Evolutionary conservation across 2,113 vertebrate species (phyloP).

Genomic region (Kryptolebias marmoratus): DNA sequence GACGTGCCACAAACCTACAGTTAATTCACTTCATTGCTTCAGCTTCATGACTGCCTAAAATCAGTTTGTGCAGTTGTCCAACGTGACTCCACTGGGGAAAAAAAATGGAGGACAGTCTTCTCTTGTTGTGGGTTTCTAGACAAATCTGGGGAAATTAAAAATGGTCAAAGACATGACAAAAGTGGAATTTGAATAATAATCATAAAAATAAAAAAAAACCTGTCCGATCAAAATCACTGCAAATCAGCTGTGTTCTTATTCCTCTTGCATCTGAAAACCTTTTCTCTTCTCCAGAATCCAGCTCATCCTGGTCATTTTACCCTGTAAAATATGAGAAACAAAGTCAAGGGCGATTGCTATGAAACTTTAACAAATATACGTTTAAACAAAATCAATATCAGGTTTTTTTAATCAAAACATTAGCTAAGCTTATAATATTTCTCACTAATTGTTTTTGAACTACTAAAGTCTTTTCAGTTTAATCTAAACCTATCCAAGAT

Average conservation of each 20-base stretch:
- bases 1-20: too few species aligned
- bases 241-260: background rate
- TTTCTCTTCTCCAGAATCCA: background rate
- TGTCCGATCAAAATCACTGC: too few species aligned
- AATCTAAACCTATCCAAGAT: background rate
- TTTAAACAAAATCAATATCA: background rate
- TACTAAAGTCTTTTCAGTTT: too few species aligned
- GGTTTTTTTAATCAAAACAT: background rate
- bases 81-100: too few species aligned
- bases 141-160: too few species aligned
- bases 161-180: too few species aligned
- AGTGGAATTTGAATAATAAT: background rate
- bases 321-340: conserved; percentile 16
- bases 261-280: background rate
- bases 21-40: too few species aligned
- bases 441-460: too few species aligned
- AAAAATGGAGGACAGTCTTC: too few species aligned
- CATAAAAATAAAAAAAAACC: background rate
- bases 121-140: too few species aligned
- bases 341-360: background rate
- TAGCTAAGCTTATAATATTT: background rate
- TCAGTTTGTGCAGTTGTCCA: too few species aligned
- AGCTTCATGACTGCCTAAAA: too few species aligned
- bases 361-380: background rate
- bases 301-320: background rate